Percentiles rank a stretch among this genome's conserved stretches.
Evolutionary conservation across 2,888 invertebrate species (phyloP).

Genomic region (Teleogryllus oceanicus): DNA sequence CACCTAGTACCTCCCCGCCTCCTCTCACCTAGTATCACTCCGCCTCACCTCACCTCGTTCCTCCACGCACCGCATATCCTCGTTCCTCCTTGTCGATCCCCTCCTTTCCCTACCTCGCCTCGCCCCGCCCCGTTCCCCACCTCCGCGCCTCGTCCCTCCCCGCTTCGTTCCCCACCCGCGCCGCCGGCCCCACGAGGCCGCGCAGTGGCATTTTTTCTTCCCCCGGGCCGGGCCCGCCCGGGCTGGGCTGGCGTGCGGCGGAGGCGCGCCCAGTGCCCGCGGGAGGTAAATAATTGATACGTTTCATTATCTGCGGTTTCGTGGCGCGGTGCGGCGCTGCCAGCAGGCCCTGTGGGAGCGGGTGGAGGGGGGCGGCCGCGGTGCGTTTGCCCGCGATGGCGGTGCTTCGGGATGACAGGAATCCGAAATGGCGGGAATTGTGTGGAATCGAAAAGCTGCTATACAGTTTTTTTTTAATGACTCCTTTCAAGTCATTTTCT

Average conservation of each 20-base stretch:
- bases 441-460: too few species aligned
- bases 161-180: neutral
- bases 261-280: neutral
- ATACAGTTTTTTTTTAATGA: too few species aligned
- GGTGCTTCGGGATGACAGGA: too few species aligned
- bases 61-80: neutral
- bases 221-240: neutral
- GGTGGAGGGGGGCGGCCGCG: neutral
- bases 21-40: too few species aligned
- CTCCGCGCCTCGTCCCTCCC: neutral
- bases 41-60: neutral
- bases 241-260: neutral
- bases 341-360: neutral
- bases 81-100: neutral
- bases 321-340: neutral
- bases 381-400: neutral
- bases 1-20: neutral
- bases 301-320: constrained; percentile 18
- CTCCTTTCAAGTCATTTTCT: too few species aligned
- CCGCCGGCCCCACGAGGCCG: neutral
- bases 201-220: neutral
- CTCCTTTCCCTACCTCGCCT: neutral
- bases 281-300: constrained; percentile 3
- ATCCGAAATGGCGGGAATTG: too few species aligned
- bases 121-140: neutral